A percentile compares a stretch with the other conserved stretches of the same genome.
phyloP scores from a whole-genome alignment of 2,797 vertebrate genomes.

The Alcedo atthis region DNA sequence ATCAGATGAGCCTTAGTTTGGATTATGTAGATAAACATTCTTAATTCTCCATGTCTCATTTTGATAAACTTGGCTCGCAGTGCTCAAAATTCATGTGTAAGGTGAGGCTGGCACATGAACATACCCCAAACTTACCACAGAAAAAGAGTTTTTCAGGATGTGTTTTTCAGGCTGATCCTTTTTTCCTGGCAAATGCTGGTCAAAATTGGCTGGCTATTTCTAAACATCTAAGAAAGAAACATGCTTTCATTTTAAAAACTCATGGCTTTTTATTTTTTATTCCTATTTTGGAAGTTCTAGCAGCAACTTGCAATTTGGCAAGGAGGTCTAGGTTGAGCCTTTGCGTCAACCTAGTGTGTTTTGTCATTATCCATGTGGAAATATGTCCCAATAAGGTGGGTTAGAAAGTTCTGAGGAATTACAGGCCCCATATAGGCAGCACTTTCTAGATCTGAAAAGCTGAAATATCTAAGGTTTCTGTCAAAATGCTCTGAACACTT shows the following conservation, averaged over 20 bases:
- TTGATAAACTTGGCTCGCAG: neutral
- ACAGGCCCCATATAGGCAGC: neutral
- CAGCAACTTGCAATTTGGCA: slow-evolving; percentile 14
- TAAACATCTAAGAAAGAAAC: neutral
- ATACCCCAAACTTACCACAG: neutral
- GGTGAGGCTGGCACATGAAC: neutral
- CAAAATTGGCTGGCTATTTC: neutral
- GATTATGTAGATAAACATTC: neutral
- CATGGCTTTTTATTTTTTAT: neutral
- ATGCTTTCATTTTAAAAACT: neutral
- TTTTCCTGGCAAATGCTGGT: slow-evolving; percentile 8
- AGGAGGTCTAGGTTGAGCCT: neutral
- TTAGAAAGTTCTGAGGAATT: neutral
- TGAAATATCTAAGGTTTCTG: neutral
- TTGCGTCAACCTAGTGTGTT: neutral
- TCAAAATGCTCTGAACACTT: neutral
- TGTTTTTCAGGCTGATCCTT: neutral
- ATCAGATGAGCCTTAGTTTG: neutral
- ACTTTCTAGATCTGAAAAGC: neutral
- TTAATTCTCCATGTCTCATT: neutral
- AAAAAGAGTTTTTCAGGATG: neutral
- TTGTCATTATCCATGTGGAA: neutral
- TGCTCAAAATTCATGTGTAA: neutral
- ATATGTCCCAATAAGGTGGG: neutral
- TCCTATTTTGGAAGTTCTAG: neutral